A percentile compares a stretch with the other conserved stretches of the same genome.
phyloP scores from a whole-genome alignment of 2,113 vertebrate genomes.

The Brachyhypopomus occidentalis region DNA sequence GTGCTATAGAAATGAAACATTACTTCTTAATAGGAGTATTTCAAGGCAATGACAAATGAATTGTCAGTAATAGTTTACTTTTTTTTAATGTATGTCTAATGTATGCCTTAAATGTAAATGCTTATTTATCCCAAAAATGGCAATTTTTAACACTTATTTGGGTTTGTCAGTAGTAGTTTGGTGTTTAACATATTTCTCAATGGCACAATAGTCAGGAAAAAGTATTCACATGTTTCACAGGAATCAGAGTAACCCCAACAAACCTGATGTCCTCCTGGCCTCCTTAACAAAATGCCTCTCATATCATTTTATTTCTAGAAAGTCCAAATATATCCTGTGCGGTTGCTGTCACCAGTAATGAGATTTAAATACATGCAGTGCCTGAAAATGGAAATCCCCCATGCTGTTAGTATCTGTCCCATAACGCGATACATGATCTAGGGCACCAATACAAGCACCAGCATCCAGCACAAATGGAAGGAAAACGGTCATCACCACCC shows the following conservation, averaged over 20 bases:
- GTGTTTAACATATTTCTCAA: not conserved
- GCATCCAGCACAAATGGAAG: slow-evolving; percentile 41
- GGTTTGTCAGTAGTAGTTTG: too few species aligned
- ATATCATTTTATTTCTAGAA: slow-evolving; percentile 60
- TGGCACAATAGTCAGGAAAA: slow-evolving; percentile 15
- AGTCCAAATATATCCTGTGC: slow-evolving; percentile 62
- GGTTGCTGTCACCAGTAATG: slow-evolving; percentile 59
- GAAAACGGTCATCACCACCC: not conserved
- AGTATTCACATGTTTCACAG: slow-evolving; percentile 31
- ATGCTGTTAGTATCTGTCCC: slow-evolving; percentile 40
- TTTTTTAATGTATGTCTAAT: too few species aligned
- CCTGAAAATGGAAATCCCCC: slow-evolving; percentile 52
- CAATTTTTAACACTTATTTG: not conserved
- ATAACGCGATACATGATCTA: slow-evolving; percentile 54
- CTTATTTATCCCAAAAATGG: not conserved
- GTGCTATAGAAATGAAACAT: too few species aligned
- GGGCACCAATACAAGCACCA: slow-evolving; percentile 24
- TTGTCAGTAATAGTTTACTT: not conserved
- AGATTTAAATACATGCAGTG: slow-evolving; percentile 56
- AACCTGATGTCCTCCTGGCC: slow-evolving; percentile 36
- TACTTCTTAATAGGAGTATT: too few species aligned
- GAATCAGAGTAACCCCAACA: slow-evolving; percentile 45
- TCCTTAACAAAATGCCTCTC: slow-evolving; percentile 47
- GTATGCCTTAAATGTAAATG: not conserved
- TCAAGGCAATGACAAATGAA: too few species aligned